These are phyloP conservation scores for Polyergus mexicanus DNA, from an alignment of 1,140 invertebrate species.

Conservation along the genomic window DNA sequence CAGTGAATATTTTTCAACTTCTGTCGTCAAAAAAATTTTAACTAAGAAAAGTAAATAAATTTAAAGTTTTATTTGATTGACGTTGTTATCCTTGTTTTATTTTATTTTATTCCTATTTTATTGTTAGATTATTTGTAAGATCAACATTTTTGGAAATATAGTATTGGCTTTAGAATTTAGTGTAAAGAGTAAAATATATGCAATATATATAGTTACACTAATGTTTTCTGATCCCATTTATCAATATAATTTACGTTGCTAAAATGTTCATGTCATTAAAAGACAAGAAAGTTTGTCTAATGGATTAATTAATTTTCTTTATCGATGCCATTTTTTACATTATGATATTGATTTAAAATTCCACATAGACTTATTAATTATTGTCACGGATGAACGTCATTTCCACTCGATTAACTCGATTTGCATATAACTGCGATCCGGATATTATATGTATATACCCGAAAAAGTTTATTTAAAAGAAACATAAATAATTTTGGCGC, in stretches of 20 bases:
- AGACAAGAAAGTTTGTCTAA: slow-evolving; percentile 15
- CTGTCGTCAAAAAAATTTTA: background rate
- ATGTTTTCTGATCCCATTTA: slow-evolving; percentile 7
- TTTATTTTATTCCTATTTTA: slow-evolving; percentile 10
- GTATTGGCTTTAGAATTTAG: background rate
- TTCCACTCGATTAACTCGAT: background rate
- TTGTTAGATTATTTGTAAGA: background rate
- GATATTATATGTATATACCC: background rate
- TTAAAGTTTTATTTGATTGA: slow-evolving; percentile 14
- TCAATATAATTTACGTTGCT: background rate
- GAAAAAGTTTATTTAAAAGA: background rate
- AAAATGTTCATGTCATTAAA: background rate
- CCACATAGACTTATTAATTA: slow-evolving; percentile 11
- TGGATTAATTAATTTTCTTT: slow-evolving; percentile 29
- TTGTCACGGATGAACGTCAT: background rate
- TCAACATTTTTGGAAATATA: background rate
- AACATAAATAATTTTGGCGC: background rate
- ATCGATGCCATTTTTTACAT: background rate
- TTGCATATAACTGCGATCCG: background rate
- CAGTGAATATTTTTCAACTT: background rate
- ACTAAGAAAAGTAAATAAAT: background rate
- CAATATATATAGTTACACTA: background rate
- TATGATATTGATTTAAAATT: background rate
- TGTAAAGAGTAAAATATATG: background rate
- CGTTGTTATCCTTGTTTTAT: background rate